These are phyloP conservation scores for Quadroppia sp. DNA, from an alignment of 2,888 invertebrate genomes.

Conservation along the genomic window DNA sequence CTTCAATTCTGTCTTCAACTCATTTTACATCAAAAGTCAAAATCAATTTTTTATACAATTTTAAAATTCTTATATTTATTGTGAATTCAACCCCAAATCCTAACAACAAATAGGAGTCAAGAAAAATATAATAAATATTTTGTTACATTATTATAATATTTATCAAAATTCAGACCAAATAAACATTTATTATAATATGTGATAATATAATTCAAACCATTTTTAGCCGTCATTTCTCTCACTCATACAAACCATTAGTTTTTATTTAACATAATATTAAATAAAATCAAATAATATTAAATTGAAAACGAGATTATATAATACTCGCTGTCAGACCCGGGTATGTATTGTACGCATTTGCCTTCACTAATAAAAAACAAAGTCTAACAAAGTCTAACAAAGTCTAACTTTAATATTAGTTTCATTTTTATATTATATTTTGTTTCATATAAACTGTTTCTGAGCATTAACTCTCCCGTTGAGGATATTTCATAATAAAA, in stretches of 20 bases:
- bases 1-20: too few relatives aligned
- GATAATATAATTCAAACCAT: background rate
- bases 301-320: constrained; percentile 8
- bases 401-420: constrained; percentile 27
- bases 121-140: constrained; percentile 6
- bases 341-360: background rate
- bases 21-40: background rate
- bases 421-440: constrained; percentile 26
- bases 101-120: constrained; percentile 22
- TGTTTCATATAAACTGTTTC: background rate
- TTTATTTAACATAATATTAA: constrained; percentile 25
- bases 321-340: background rate
- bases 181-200: constrained; percentile 8
- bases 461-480: constrained; percentile 4
- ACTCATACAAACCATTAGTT: constrained; percentile 28
- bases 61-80: too few relatives aligned
- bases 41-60: too few relatives aligned
- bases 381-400: too few relatives aligned
- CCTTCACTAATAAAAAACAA: constrained; percentile 18
- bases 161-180: constrained; percentile 7
- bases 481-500: constrained; percentile 26
- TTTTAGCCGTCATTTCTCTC: background rate
- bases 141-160: constrained; percentile 23
- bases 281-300: background rate
- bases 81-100: background rate